phyloP scores from a whole-genome alignment of 2,113 vertebrate genomes.

The Abramis brama region DNA sequence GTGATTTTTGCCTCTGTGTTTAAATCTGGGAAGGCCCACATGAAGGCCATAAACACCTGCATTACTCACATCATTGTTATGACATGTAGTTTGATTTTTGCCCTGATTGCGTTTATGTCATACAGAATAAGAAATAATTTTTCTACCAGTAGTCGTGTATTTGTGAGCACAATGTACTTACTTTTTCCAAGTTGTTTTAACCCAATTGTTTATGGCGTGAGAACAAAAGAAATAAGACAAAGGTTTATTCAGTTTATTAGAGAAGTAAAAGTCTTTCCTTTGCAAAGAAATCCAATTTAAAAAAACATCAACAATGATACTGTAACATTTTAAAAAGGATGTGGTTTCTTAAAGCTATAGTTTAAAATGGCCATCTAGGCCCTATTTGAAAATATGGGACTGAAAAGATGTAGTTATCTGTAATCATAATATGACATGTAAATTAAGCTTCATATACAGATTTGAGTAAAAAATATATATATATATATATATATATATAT shows the following conservation, averaged over 20 bases:
- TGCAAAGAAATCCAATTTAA: not conserved
- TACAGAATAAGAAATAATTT: slow-evolving; percentile 51
- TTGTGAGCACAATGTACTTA: slow-evolving; percentile 54
- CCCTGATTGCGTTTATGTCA: slow-evolving; percentile 50
- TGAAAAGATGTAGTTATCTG: not conserved
- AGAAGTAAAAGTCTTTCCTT: not conserved
- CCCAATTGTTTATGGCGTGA: slow-evolving; percentile 57
- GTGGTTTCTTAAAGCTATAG: not conserved
- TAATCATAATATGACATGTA: too few species aligned
- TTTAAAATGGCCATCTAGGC: not conserved
- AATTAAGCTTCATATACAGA: too few species aligned
- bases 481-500: too few species aligned
- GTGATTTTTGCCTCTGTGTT: slow-evolving; percentile 40
- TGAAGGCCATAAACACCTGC: slow-evolving; percentile 50
- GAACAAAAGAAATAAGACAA: slow-evolving; percentile 57
- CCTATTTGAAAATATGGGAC: not conserved
- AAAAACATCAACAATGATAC: not conserved
- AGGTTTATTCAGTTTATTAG: slow-evolving; percentile 25
- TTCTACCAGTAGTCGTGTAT: slow-evolving; percentile 45
- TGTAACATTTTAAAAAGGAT: not conserved
- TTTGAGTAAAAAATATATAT: too few species aligned
- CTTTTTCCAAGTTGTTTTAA: slow-evolving; percentile 53
- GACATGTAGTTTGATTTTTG: slow-evolving; percentile 15
- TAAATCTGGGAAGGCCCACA: slow-evolving; percentile 26
- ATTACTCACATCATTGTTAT: slow-evolving; percentile 48